A percentile compares a stretch with the other conserved stretches of the same genome.
Evolutionary conservation across 2,113 vertebrate species (phyloP).

Genomic region (Erythrocercus mccallii): DNA sequence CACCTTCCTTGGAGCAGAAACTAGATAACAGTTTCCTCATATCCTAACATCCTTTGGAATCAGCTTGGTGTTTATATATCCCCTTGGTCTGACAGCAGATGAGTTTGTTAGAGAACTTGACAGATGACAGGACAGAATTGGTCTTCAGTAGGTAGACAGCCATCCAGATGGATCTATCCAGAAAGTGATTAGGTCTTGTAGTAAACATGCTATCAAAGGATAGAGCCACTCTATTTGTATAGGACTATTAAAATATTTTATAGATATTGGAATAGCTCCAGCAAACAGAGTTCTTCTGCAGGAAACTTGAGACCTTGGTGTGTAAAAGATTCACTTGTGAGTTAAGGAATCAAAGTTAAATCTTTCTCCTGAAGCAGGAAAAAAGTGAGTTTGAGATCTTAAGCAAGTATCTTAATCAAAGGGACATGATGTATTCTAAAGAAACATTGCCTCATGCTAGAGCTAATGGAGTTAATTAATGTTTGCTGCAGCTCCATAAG

Average conservation of each 20-base stretch:
- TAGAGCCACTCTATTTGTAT: neutral
- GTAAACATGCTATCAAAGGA: neutral
- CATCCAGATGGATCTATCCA: neutral
- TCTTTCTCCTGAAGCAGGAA: neutral
- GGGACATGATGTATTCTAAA: neutral
- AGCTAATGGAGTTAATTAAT: constrained; percentile 13
- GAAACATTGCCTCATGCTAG: neutral
- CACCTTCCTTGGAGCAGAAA: neutral
- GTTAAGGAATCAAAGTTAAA: neutral
- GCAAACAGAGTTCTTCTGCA: neutral
- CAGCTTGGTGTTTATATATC: neutral
- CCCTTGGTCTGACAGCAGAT: neutral
- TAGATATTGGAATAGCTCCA: neutral
- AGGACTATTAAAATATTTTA: neutral
- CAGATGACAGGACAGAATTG: neutral
- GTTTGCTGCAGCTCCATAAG: neutral
- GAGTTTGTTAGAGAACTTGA: neutral
- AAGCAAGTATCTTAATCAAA: constrained; percentile 6
- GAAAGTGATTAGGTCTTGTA: neutral
- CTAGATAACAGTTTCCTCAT: neutral
- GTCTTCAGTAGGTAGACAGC: neutral
- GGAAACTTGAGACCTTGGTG: neutral
- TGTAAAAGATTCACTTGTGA: neutral
- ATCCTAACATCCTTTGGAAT: neutral
- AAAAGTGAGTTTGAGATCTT: neutral